Evolutionary conservation across 2,113 vertebrate species (phyloP).

Genomic region (Chroicocephalus ridibundus): DNA sequence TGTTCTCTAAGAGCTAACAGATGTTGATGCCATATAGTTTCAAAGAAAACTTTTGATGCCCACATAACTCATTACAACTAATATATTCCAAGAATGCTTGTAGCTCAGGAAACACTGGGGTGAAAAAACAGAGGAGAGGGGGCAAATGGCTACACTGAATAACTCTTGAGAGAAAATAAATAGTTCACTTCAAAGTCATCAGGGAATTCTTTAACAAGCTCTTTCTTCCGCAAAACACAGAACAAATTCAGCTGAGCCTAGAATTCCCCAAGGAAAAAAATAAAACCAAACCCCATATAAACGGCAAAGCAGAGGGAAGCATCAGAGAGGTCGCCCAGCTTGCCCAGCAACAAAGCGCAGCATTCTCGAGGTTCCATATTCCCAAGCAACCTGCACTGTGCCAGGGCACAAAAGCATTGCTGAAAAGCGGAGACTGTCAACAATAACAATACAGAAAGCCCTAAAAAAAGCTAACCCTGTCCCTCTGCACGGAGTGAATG

Average conservation of each 20-base stretch:
- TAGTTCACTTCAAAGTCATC: slow-evolving; percentile 61
- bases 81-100: slow-evolving; percentile 70
- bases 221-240: slow-evolving; percentile 43
- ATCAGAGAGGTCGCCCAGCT: background rate
- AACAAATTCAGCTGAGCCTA: slow-evolving; percentile 17
- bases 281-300: background rate
- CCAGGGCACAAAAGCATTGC: background rate
- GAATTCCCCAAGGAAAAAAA: slow-evolving; percentile 44
- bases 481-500: background rate
- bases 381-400: slow-evolving; percentile 28
- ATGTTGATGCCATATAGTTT: slow-evolving; percentile 76
- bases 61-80: slow-evolving; percentile 65
- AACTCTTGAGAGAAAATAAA: slow-evolving; percentile 63
- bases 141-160: slow-evolving; percentile 30
- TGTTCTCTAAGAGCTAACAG: slow-evolving; percentile 80
- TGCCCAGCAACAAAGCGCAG: background rate
- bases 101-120: slow-evolving; percentile 57
- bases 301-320: background rate
- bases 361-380: background rate
- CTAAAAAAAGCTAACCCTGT: background rate
- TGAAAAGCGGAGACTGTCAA: background rate
- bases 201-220: slow-evolving; percentile 59
- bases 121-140: slow-evolving; percentile 48
- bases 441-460: background rate
- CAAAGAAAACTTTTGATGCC: slow-evolving; percentile 73